Evolutionary conservation across 2,888 invertebrate species (phyloP).

Genomic region (Dolomedes plantarius): DNA sequence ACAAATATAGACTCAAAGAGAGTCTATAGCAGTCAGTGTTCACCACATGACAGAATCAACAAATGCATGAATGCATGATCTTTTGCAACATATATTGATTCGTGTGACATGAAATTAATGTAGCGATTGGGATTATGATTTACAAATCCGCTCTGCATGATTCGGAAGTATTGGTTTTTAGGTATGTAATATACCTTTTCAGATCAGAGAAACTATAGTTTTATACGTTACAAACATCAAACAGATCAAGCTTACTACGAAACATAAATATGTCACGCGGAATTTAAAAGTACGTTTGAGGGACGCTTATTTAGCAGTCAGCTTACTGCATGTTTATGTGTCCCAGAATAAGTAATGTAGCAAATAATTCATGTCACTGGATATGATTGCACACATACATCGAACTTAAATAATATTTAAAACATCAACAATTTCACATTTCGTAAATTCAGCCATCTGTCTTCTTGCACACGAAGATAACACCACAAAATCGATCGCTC

Average conservation of each 20-base stretch:
- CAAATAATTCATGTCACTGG: neutral
- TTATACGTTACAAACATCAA: constrained; percentile 4
- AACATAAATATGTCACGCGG: constrained; percentile 35
- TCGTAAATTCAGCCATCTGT: constrained; percentile 60
- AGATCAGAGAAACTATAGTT: neutral
- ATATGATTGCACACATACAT: neutral
- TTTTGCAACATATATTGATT: neutral
- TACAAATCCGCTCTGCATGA: neutral
- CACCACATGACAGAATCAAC: constrained; percentile 46
- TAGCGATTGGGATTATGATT: neutral
- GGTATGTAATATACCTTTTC: neutral
- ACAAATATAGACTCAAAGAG: constrained; percentile 33
- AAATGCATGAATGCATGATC: neutral
- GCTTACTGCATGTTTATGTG: neutral
- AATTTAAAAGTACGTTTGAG: constrained; percentile 39
- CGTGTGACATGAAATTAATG: neutral
- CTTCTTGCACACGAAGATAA: constrained; percentile 41
- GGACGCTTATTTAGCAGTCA: constrained; percentile 38
- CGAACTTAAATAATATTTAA: constrained; percentile 2
- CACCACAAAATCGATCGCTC: constrained; percentile 65
- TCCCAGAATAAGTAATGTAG: neutral
- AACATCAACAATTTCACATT: constrained; percentile 60
- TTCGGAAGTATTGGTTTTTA: neutral
- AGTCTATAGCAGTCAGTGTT: constrained; percentile 35
- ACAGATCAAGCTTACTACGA: constrained; percentile 21